Percentiles rank a stretch among this genome's conserved stretches.
phyloP scores from a whole-genome alignment of 1,140 invertebrate genomes.

The Pogonus chalceus region DNA sequence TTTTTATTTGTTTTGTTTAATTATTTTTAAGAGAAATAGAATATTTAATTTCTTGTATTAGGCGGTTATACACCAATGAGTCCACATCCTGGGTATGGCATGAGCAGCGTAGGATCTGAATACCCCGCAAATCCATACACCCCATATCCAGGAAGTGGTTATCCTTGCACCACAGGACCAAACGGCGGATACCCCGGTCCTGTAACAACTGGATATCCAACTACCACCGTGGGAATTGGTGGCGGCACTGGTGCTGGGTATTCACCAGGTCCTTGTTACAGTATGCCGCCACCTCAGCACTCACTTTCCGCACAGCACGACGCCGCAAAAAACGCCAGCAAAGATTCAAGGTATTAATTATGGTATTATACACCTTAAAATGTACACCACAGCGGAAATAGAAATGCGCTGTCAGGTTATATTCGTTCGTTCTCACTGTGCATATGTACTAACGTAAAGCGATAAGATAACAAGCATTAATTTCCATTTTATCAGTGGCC shows the following conservation, averaged over 20 bases:
- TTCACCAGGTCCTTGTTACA: slow-evolving; percentile 63
- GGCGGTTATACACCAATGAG: slow-evolving; percentile 69
- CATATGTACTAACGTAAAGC: too few species aligned
- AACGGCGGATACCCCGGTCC: slow-evolving; percentile 48
- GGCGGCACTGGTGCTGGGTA: slow-evolving; percentile 61
- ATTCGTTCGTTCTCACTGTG: too few species aligned
- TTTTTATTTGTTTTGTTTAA: too few species aligned
- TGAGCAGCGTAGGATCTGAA: slow-evolving; percentile 60
- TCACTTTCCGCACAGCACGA: slow-evolving; percentile 58
- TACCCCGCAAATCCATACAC: slow-evolving; percentile 66
- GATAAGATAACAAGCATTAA: too few species aligned
- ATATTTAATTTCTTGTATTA: too few species aligned
- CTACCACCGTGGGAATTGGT: slow-evolving; percentile 39
- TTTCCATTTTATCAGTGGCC: too few species aligned
- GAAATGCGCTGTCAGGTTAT: too few species aligned
- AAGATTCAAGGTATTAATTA: slow-evolving; percentile 66
- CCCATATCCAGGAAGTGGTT: slow-evolving; percentile 44
- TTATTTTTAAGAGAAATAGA: too few species aligned
- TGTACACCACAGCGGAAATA: too few species aligned
- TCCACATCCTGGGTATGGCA: slow-evolving; percentile 72
- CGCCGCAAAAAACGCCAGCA: slow-evolving; percentile 58
- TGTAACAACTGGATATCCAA: slow-evolving; percentile 49
- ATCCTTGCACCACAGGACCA: slow-evolving; percentile 43
- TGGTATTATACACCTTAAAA: too few species aligned
- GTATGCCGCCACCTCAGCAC: slow-evolving; percentile 66